Percentiles rank a stretch among this genome's conserved stretches.
These are phyloP conservation scores for Emydoidea blandingii DNA, from an alignment of 2,797 vertebrate genomes.

Conservation along the genomic window DNA sequence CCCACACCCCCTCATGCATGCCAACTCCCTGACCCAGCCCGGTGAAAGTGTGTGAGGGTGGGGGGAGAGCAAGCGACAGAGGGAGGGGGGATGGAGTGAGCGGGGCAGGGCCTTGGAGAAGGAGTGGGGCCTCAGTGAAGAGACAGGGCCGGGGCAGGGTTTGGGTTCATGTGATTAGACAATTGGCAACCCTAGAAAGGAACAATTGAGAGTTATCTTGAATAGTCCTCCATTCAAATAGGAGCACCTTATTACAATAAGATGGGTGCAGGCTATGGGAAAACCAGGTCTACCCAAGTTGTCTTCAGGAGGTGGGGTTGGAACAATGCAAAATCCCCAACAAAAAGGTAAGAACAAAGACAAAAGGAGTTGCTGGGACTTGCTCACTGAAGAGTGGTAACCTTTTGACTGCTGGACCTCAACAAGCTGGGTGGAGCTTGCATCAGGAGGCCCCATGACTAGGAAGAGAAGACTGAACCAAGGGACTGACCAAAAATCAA, in stretches of 20 bases:
- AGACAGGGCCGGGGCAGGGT: no score
- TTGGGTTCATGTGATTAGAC: no score
- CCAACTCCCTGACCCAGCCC: no score
- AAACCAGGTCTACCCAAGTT: neutral
- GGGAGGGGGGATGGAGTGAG: no score
- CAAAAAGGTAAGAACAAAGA: neutral
- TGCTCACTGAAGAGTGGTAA: neutral
- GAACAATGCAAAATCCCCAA: accelerated
- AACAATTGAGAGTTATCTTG: neutral
- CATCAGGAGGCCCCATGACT: neutral
- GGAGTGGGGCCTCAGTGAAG: no score
- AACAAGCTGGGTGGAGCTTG: neutral
- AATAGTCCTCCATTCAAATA: neutral
- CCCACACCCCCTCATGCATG: no score
- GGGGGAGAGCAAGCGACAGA: no score
- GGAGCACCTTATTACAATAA: neutral
- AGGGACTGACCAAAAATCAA: neutral
- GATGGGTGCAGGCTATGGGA: neutral
- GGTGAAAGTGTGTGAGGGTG: no score
- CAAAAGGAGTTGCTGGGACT: neutral
- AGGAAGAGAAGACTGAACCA: neutral
- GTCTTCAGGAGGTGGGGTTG: neutral
- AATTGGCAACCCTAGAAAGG: neutral
- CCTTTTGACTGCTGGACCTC: neutral
- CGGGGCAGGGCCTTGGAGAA: no score